Percentiles rank a stretch among this genome's conserved stretches.
These are phyloP conservation scores for Perdita meconis DNA, from an alignment of 2,888 invertebrate species.

Conservation along the genomic window DNA sequence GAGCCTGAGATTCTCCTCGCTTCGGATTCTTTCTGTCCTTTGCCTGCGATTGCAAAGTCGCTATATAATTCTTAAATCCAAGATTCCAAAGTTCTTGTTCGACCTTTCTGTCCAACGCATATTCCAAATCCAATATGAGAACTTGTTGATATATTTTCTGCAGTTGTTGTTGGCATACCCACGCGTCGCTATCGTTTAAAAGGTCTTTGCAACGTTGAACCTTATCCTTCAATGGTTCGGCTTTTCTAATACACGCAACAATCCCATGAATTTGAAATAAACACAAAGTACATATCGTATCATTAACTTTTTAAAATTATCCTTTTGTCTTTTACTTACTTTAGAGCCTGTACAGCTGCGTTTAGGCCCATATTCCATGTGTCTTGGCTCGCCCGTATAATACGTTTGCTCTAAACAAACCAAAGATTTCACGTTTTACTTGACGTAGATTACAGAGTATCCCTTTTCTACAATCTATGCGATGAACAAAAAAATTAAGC, in stretches of 20 bases:
- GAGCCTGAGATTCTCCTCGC: constrained; percentile 90
- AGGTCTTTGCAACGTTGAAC: constrained; percentile 88
- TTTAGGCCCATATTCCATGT: constrained; percentile 89
- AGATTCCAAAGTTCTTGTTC: constrained; percentile 96
- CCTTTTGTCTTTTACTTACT: constrained; percentile 85
- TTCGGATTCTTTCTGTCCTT: constrained; percentile 93
- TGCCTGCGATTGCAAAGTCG: constrained; percentile 90
- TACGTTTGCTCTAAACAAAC: constrained; percentile 66
- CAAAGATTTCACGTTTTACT: neutral
- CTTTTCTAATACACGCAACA: constrained; percentile 86
- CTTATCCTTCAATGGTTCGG: constrained; percentile 90
- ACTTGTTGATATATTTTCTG: constrained; percentile 85
- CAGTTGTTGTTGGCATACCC: constrained; percentile 84
- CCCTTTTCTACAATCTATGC: no score
- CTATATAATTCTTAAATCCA: constrained; percentile 95
- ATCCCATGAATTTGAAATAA: neutral
- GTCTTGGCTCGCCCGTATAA: constrained; percentile 60
- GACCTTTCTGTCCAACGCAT: constrained; percentile 94
- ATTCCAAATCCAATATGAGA: constrained; percentile 92
- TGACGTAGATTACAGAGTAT: neutral
- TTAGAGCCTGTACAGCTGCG: constrained; percentile 90
- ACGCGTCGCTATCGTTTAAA: constrained; percentile 84
- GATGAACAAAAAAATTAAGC: neutral
- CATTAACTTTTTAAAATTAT: neutral
- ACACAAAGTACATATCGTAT: neutral